Percentiles rank a stretch among this genome's conserved stretches.
These are phyloP conservation scores for Hystrix brachyura DNA, from an alignment of 2,113 vertebrate species.

Conservation along the genomic window DNA sequence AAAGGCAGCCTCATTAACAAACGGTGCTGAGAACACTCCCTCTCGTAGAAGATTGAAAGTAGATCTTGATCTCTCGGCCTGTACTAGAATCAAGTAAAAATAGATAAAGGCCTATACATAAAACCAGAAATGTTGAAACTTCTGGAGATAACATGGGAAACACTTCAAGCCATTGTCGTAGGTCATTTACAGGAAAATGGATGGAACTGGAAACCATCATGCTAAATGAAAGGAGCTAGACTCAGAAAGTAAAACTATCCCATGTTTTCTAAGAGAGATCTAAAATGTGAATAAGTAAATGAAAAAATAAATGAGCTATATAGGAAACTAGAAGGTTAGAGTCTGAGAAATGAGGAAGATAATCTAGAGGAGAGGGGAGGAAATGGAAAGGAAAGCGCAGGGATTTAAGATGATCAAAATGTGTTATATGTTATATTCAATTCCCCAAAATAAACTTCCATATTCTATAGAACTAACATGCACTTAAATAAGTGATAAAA, in stretches of 20 bases:
- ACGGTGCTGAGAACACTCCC: background rate
- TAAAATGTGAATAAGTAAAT: background rate
- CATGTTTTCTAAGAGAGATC: background rate
- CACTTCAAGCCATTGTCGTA: background rate
- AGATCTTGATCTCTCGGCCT: background rate
- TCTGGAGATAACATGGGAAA: background rate
- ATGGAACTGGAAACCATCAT: background rate
- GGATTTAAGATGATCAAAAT: background rate
- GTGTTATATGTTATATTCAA: too few relatives aligned
- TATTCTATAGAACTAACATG: background rate
- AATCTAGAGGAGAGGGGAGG: background rate
- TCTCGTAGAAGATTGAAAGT: background rate
- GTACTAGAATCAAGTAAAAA: background rate
- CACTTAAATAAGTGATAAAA: background rate
- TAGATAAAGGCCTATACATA: background rate
- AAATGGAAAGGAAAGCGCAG: background rate
- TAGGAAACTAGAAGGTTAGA: background rate
- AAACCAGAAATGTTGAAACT: background rate
- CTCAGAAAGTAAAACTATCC: background rate
- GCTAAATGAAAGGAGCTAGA: background rate
- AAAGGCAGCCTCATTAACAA: background rate
- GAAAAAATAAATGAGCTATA: background rate
- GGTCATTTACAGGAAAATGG: background rate
- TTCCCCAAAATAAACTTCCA: background rate
- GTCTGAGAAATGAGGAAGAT: background rate